A percentile compares a stretch with the other conserved stretches of the same genome.
phyloP scores from a whole-genome alignment of 2,888 invertebrate genomes.

The Protophormia terraenovae region DNA sequence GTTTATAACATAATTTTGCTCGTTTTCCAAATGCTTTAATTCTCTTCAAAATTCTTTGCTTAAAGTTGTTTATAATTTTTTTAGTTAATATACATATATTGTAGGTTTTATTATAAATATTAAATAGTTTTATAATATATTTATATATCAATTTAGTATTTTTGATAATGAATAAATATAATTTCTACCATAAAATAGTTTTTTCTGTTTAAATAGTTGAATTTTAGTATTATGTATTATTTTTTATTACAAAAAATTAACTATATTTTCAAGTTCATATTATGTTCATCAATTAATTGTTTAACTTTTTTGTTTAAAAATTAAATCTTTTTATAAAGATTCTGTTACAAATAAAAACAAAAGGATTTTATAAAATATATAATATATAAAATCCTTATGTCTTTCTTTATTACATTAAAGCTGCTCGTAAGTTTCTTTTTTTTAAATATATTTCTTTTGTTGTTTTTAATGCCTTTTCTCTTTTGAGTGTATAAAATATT shows the following conservation, averaged over 20 bases:
- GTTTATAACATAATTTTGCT: too few relatives aligned
- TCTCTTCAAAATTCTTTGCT: too few relatives aligned
- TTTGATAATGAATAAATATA: neutral
- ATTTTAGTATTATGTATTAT: neutral
- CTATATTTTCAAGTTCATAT: neutral
- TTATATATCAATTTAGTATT: neutral
- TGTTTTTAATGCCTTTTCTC: neutral
- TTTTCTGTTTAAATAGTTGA: conserved; percentile 33
- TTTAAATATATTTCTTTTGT: neutral
- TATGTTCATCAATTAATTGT: neutral
- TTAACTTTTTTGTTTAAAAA: neutral
- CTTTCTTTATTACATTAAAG: conserved; percentile 59
- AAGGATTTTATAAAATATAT: conserved; percentile 7
- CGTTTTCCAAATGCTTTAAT: too few relatives aligned
- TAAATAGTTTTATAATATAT: neutral
- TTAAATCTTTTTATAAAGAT: neutral
- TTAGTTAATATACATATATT: too few relatives aligned
- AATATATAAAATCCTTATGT: conserved; percentile 24
- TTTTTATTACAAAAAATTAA: neutral
- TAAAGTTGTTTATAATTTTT: too few relatives aligned
- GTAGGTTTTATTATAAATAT: conserved; percentile 13
- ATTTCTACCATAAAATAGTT: conserved; percentile 51
- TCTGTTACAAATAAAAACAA: conserved; percentile 5
- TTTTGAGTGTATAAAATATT: conserved; percentile 52
- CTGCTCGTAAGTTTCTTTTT: conserved; percentile 56